Conservation (phyloP, 2,888 invertebrate genomes). For the Sthenelais limicola region DNA sequence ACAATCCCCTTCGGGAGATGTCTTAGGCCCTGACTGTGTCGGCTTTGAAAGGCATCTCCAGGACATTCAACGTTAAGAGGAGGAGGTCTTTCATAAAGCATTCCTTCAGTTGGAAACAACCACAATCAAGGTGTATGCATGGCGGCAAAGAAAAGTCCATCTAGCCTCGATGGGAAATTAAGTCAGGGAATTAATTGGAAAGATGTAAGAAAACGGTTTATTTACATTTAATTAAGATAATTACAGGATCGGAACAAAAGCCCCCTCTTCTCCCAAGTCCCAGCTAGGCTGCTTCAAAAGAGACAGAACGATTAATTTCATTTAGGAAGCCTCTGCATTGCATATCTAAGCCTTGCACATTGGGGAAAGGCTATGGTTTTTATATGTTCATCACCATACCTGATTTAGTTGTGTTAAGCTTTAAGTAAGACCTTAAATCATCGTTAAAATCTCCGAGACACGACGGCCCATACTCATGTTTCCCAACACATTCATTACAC, state of each 20-base stretch:
- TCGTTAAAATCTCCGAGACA: conserved; percentile 18
- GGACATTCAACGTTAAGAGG: too few relatives aligned
- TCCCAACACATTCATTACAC: conserved; percentile 9
- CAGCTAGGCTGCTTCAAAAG: not conserved
- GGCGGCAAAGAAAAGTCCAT: conserved; percentile 3
- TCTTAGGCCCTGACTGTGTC: too few relatives aligned
- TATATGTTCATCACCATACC: not conserved
- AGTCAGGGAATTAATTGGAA: conserved; percentile 38
- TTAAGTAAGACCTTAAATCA: conserved; percentile 4
- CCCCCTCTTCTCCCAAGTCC: not conserved
- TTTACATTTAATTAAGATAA: conserved; percentile 40
- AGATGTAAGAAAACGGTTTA: conserved; percentile 36
- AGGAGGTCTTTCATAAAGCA: too few relatives aligned
- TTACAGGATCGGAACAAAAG: conserved; percentile 4
- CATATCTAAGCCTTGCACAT: conserved; percentile 16
- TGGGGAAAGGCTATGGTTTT: not conserved
- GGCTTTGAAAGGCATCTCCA: too few relatives aligned
- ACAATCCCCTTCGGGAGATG: too few relatives aligned
- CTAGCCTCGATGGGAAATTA: conserved; percentile 34
- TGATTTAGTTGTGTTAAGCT: conserved; percentile 30
- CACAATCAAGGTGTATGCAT: too few relatives aligned
- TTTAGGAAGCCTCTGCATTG: conserved; percentile 4
- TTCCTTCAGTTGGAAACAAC: too few relatives aligned
- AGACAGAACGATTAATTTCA: conserved; percentile 15
- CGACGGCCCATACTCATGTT: conserved; percentile 11